Evolutionary conservation across 1,140 invertebrate species (phyloP).

Genomic region (Zaprionus nigranus): DNA sequence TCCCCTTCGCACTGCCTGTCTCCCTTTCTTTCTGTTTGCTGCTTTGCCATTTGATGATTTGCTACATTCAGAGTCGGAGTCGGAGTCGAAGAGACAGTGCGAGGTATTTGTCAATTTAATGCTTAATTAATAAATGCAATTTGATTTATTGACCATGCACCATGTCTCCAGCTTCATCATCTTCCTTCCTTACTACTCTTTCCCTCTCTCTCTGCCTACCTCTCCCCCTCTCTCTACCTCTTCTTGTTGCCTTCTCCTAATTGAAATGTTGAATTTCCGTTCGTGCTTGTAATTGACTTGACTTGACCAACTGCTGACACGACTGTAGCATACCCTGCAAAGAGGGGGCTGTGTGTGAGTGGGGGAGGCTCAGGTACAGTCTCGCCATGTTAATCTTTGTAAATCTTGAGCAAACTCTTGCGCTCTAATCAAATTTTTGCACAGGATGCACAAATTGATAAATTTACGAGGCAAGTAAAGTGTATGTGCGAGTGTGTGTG

Average conservation of each 20-base stretch:
- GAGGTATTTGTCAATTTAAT: slow-evolving; percentile 62
- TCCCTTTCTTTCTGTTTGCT: neutral
- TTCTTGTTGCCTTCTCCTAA: slow-evolving; percentile 54
- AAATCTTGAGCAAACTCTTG: slow-evolving; percentile 11
- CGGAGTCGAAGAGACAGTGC: slow-evolving; percentile 34
- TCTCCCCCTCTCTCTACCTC: neutral
- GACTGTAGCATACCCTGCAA: slow-evolving; percentile 17
- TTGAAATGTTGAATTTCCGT: slow-evolving; percentile 84
- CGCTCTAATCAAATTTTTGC: slow-evolving; percentile 16
- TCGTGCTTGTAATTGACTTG: slow-evolving; percentile 83
- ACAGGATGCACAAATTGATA: slow-evolving; percentile 51
- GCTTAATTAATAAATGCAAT: slow-evolving; percentile 70
- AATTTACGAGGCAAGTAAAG: slow-evolving; percentile 49
- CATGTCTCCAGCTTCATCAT: neutral
- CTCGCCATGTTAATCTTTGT: too few relatives aligned
- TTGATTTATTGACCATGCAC: slow-evolving; percentile 66
- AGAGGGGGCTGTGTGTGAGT: too few relatives aligned
- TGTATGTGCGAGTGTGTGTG: slow-evolving; percentile 4
- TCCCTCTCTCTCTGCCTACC: neutral
- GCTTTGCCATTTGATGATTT: slow-evolving; percentile 32
- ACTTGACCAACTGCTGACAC: neutral
- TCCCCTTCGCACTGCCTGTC: neutral
- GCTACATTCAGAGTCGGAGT: slow-evolving; percentile 23
- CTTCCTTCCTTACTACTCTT: neutral
- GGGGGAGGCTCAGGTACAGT: neutral